phyloP scores from a whole-genome alignment of 2,797 vertebrate genomes.

The Sphenopsis melanotis region DNA sequence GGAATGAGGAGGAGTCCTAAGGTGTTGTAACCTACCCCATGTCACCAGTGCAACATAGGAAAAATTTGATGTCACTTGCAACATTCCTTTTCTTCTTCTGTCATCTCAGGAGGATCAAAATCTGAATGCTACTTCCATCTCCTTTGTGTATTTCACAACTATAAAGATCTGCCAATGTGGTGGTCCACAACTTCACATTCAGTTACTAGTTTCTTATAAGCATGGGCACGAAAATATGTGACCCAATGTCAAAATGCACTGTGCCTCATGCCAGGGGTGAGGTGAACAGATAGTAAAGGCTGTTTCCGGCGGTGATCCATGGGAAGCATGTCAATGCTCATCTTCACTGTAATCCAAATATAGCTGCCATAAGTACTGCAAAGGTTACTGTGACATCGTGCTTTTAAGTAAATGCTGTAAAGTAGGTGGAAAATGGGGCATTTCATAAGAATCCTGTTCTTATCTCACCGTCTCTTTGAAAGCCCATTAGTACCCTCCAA shows the following conservation, averaged over 20 bases:
- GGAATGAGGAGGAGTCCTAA: neutral
- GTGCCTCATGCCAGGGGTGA: neutral
- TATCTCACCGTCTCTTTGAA: conserved; percentile 18
- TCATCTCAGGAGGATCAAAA: neutral
- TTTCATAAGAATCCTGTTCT: conserved; percentile 18
- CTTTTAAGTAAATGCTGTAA: conserved; percentile 27
- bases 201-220: neutral
- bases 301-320: neutral
- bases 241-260: neutral
- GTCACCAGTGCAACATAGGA: neutral
- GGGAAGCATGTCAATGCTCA: neutral
- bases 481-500: conserved; percentile 11
- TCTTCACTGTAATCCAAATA: conserved; percentile 7
- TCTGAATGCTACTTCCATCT: neutral
- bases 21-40: neutral
- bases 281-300: neutral
- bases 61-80: neutral
- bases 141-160: neutral
- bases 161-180: neutral
- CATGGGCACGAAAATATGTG: neutral
- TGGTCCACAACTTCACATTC: neutral
- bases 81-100: neutral
- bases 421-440: neutral
- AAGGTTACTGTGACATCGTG: conserved; percentile 48
- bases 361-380: conserved; percentile 29